phyloP scores from a whole-genome alignment of 2,113 vertebrate genomes.

The Podarcis muralis region DNA sequence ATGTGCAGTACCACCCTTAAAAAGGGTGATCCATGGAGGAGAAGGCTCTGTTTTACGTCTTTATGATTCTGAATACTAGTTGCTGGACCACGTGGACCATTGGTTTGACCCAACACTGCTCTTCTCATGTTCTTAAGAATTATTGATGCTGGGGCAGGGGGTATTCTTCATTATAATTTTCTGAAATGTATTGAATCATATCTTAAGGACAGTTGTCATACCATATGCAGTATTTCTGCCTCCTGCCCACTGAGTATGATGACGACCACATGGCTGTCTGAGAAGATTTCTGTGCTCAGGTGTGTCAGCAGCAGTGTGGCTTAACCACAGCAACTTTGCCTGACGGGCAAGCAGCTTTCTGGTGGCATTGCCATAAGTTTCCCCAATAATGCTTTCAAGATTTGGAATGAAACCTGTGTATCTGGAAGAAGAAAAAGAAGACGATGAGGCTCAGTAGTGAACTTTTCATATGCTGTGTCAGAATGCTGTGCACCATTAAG shows the following conservation, averaged over 20 bases:
- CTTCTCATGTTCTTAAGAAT: too few species aligned
- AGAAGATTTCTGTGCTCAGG: neutral
- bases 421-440: neutral
- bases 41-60: too few species aligned
- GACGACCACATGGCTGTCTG: neutral
- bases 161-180: neutral
- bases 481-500: neutral
- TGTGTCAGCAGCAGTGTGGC: neutral
- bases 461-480: neutral
- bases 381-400: constrained; percentile 9
- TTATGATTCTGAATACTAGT: too few species aligned
- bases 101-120: too few species aligned
- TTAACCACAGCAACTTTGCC: neutral
- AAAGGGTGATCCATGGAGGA: neutral
- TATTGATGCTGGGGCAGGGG: neutral
- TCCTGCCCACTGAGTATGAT: neutral
- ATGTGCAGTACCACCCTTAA: neutral
- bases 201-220: neutral
- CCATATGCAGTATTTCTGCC: neutral
- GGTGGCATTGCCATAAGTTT: constrained; percentile 15
- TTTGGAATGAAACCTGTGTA: constrained; percentile 22
- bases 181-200: neutral
- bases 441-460: neutral
- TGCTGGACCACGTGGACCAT: too few species aligned
- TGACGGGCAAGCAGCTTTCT: neutral